phyloP scores from a whole-genome alignment of 2,888 invertebrate species.

The Caradrina kadenii region DNA sequence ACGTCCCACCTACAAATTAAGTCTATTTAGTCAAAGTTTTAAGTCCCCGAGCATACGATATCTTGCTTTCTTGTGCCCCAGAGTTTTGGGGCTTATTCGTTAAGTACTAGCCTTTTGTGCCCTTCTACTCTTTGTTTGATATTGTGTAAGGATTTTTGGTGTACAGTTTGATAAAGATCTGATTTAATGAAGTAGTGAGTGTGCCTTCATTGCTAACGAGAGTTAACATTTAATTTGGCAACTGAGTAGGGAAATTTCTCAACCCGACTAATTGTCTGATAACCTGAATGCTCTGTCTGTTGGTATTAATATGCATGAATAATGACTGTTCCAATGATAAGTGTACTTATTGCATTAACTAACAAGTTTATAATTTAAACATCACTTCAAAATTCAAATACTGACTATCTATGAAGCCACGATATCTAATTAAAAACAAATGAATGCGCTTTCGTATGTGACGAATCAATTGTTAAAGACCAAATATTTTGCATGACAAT shows the following conservation, averaged over 20 bases:
- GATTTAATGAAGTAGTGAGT: constrained; percentile 51
- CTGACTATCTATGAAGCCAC: not conserved
- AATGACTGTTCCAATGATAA: not conserved
- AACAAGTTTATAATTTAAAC: not conserved
- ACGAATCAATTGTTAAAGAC: too few relatives aligned
- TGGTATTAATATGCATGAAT: not conserved
- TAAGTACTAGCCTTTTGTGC: constrained; percentile 87
- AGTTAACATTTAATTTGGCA: constrained; percentile 13
- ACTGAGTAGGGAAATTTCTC: not conserved
- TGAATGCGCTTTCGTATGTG: not conserved
- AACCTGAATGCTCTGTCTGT: not conserved
- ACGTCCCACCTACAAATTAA: constrained; percentile 88
- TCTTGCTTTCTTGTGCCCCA: constrained; percentile 87
- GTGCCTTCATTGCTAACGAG: constrained; percentile 25
- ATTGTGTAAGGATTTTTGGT: constrained; percentile 79
- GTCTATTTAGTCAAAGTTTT: constrained; percentile 90
- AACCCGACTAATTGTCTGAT: not conserved
- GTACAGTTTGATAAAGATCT: constrained; percentile 67
- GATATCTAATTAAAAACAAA: not conserved
- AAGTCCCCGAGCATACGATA: constrained; percentile 88
- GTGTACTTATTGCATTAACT: not conserved
- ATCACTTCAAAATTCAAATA: too few relatives aligned
- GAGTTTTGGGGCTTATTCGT: constrained; percentile 87
- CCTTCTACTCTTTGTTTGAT: constrained; percentile 85
- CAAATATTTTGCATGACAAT: too few relatives aligned